Percentiles rank a stretch among this genome's conserved stretches.
These are phyloP conservation scores for Tachycineta bicolor DNA, from an alignment of 2,113 vertebrate genomes.

Conservation along the genomic window DNA sequence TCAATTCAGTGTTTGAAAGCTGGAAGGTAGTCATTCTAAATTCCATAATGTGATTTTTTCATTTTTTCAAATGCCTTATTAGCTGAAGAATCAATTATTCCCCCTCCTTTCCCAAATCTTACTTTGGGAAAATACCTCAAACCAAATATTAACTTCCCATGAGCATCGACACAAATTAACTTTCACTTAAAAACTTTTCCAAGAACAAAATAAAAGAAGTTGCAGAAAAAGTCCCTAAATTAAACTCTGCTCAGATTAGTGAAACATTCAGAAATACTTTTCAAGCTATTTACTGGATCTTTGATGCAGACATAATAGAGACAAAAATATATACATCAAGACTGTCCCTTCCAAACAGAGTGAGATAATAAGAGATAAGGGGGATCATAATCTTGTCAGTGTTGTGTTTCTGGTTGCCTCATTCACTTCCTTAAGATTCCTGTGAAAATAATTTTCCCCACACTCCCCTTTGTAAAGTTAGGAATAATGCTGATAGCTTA, in stretches of 20 bases:
- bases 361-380: neutral
- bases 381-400: neutral
- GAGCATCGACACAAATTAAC: neutral
- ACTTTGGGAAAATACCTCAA: neutral
- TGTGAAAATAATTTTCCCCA: neutral
- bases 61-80: neutral
- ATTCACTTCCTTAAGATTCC: neutral
- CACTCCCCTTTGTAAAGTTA: neutral
- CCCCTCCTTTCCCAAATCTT: neutral
- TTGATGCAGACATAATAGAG: neutral
- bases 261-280: neutral
- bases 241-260: neutral
- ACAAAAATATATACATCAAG: neutral
- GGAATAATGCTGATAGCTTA: neutral
- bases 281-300: neutral
- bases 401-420: neutral
- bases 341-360: neutral
- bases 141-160: neutral
- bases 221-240: neutral
- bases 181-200: neutral
- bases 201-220: neutral
- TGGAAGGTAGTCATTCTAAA: neutral
- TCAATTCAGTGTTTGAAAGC: neutral
- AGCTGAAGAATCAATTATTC: neutral
- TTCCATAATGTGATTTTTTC: neutral